Conservation (phyloP, 1,140 invertebrate genomes). For the Drosophila eugracilis region DNA sequence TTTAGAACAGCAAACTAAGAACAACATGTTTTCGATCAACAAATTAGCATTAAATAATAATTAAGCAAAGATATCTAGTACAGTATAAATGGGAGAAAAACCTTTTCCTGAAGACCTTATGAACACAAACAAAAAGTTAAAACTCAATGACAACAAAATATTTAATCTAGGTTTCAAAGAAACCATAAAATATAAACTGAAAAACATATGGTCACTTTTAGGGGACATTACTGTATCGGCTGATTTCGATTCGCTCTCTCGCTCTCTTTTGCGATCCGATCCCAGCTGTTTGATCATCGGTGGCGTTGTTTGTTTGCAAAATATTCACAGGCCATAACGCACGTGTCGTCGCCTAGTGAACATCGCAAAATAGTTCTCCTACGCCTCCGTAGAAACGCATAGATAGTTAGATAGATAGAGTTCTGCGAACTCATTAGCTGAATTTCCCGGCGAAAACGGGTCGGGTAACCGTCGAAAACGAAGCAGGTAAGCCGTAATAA, state of each 20-base stretch:
- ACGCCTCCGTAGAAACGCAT: conserved; percentile 24
- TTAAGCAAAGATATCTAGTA: no score
- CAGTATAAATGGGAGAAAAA: no score
- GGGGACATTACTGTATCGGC: conserved; percentile 13
- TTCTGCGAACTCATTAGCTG: conserved; percentile 3
- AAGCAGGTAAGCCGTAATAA: conserved; percentile 22
- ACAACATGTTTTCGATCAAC: no score
- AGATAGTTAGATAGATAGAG: neutral
- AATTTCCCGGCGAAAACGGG: conserved; percentile 3
- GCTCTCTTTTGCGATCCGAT: conserved; percentile 24
- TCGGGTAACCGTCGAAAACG: neutral
- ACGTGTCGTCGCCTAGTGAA: conserved; percentile 41
- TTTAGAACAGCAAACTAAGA: no score
- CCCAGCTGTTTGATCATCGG: conserved; percentile 41
- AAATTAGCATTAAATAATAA: no score
- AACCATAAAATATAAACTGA: neutral
- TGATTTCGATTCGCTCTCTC: conserved; percentile 32
- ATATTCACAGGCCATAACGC: conserved; percentile 47
- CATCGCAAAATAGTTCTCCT: conserved; percentile 15
- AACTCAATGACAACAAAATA: no score
- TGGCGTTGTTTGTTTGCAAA: conserved; percentile 32
- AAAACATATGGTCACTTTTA: neutral
- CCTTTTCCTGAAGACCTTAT: no score
- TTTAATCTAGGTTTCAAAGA: neutral
- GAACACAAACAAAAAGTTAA: no score